These are phyloP conservation scores for Opisthocomus hoazin DNA, from an alignment of 2,113 vertebrate species.

Conservation along the genomic window DNA sequence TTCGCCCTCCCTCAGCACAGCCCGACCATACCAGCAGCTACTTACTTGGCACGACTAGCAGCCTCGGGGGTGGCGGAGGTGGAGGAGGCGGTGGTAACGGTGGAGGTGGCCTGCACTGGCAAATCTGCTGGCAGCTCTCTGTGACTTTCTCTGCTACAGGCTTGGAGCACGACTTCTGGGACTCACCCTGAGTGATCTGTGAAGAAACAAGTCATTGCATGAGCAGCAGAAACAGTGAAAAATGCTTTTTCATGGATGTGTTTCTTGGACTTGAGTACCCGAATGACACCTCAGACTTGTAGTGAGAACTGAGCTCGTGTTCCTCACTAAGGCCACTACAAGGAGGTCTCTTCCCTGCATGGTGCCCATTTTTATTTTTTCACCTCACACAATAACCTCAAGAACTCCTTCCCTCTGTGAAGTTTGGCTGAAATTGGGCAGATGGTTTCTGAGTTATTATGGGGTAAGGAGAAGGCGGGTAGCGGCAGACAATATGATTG, in stretches of 20 bases:
- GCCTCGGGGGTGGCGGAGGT: slow-evolving; percentile 87
- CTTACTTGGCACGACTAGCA: slow-evolving; percentile 83
- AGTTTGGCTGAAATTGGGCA: neutral
- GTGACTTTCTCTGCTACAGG: slow-evolving; percentile 79
- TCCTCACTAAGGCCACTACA: neutral
- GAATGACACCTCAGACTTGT: neutral
- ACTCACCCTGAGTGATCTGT: slow-evolving; percentile 84
- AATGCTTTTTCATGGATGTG: neutral
- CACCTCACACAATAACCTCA: neutral
- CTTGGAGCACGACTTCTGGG: slow-evolving; percentile 92
- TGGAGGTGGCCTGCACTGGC: slow-evolving; percentile 90
- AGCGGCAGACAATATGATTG: slow-evolving; percentile 15
- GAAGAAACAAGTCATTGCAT: slow-evolving; percentile 39
- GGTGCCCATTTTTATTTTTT: neutral
- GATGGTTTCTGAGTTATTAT: neutral
- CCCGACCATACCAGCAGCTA: neutral
- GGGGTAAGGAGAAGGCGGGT: neutral
- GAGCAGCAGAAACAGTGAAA: neutral
- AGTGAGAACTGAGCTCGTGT: neutral
- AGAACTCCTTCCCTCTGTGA: neutral
- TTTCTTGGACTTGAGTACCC: neutral
- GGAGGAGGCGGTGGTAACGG: slow-evolving; percentile 88
- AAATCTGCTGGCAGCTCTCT: slow-evolving; percentile 87
- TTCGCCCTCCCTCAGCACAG: neutral
- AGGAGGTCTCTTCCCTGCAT: neutral